Base-by-base conservation (phyloP, 2,888 invertebrate species). In the Macrophya alboannulata region DNA sequence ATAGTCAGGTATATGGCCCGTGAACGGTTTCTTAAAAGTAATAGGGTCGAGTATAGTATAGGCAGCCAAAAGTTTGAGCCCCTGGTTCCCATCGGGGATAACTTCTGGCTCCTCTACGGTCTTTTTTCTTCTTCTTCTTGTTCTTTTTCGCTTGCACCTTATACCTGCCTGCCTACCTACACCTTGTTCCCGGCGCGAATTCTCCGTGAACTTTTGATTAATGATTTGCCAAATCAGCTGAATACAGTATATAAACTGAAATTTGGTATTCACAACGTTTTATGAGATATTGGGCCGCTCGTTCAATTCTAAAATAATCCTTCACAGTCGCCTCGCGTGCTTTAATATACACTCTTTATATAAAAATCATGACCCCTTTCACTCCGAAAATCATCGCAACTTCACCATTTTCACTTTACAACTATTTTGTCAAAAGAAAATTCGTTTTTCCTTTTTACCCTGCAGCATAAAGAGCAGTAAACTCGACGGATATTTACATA, bases 21-120 rank as follows among this genome's bases (percentile, higher is more conserved):
- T 83, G 68, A 83, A 83, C 83, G 65, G 71, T 83, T 83, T 51
- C 71, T 71, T 51, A 51, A 83, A 83, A 83, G 83, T 83, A 83
- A 83, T 83, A 71, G 83, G 83, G 62, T 81, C 25, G 65, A 48
- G 40, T 12, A 8, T 43, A 9, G 77, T 51, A 68, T 51, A 68
- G 83, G n/a, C 68, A 51, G 48, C 48, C 51, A 40, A 83, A 83
- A 83, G 83, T 83, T 83, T 83, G 45, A 65, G 68, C 68, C 45
- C 68, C 65, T 37, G 21, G 40, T 51, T 45, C 81, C 81, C 68
- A 68, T 15, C 68, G 45, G 71, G 83, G 40, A 68, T 68, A 68
- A 83, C 65, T 71, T 83, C 51, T 71, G 83, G 15, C 15, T 25
- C 83, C n/a, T 48, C 12, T 45, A 4, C 8, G 6, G 48, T 51